phyloP scores from a whole-genome alignment of 2,797 vertebrate genomes.

The Danio choprae region DNA sequence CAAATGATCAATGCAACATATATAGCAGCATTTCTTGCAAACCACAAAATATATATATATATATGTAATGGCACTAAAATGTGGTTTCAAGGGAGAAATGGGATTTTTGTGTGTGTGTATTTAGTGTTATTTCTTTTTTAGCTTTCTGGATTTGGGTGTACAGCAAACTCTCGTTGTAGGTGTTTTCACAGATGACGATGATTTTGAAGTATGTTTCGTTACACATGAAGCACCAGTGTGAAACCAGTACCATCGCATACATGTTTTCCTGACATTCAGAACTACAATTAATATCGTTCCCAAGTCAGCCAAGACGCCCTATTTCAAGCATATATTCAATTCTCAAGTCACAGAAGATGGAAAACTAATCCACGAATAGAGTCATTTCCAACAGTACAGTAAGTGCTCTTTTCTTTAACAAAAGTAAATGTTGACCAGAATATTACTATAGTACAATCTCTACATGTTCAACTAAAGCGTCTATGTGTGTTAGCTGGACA shows the following conservation, averaged over 20 bases:
- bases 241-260: slow-evolving; percentile 15
- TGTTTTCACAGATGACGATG: slow-evolving; percentile 22
- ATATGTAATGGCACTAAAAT: slow-evolving; percentile 65
- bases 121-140: background rate
- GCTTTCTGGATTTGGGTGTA: slow-evolving; percentile 24
- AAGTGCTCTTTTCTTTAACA: slow-evolving; percentile 38
- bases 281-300: slow-evolving; percentile 13
- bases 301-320: slow-evolving; percentile 12
- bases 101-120: slow-evolving; percentile 5
- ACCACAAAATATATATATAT: slow-evolving; percentile 64
- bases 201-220: slow-evolving; percentile 19
- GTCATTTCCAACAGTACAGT: slow-evolving; percentile 3
- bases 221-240: slow-evolving; percentile 23
- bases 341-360: slow-evolving; percentile 7
- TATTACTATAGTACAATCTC: slow-evolving; percentile 20
- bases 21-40: slow-evolving; percentile 79
- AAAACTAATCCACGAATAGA: background rate
- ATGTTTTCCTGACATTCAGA: slow-evolving; percentile 22
- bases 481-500: slow-evolving; percentile 8
- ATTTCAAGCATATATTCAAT: background rate
- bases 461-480: slow-evolving; percentile 5
- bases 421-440: slow-evolving; percentile 13
- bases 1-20: slow-evolving; percentile 77
- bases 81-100: slow-evolving; percentile 48
- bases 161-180: slow-evolving; percentile 13